Percentiles rank a stretch among this genome's conserved stretches.
phyloP scores from a whole-genome alignment of 2,888 invertebrate genomes.

The Ochlodes sylvanus region DNA sequence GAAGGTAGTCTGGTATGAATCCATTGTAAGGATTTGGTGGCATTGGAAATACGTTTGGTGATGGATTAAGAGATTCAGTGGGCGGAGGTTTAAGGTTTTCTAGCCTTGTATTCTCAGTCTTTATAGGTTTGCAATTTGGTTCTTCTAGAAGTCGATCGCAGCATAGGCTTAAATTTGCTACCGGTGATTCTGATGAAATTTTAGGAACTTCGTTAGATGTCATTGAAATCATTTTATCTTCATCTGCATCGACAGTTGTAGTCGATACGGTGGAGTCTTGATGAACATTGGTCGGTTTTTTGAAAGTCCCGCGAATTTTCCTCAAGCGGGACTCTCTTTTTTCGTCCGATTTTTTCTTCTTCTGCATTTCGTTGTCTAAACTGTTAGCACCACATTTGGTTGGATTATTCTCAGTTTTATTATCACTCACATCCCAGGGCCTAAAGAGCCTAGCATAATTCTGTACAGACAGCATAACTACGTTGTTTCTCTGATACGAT shows the following conservation, averaged over 20 bases:
- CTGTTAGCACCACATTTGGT: conserved; percentile 48
- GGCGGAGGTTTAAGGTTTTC: conserved; percentile 41
- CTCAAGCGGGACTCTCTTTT: conserved; percentile 72
- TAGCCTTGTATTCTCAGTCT: conserved; percentile 47
- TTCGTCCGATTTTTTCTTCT: conserved; percentile 60
- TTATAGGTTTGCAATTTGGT: conserved; percentile 46
- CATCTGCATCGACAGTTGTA: conserved; percentile 73
- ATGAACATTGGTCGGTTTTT: conserved; percentile 65
- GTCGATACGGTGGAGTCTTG: conserved; percentile 86
- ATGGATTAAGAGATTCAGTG: conserved; percentile 40
- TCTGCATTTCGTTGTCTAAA: conserved; percentile 49
- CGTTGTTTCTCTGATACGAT: conserved; percentile 51
- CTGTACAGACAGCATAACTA: conserved; percentile 69
- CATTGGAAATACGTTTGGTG: conserved; percentile 38
- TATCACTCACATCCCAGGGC: conserved; percentile 85
- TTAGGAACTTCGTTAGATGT: conserved; percentile 29
- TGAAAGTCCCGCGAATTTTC: conserved; percentile 77
- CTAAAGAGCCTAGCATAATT: conserved; percentile 84
- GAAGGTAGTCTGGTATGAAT: conserved; percentile 70
- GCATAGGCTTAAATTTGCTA: conserved; percentile 68
- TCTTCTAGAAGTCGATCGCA: conserved; percentile 71
- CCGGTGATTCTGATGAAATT: conserved; percentile 60
- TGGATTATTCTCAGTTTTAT: conserved; percentile 9
- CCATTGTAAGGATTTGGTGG: conserved; percentile 52
- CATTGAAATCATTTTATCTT: conserved; percentile 42